These are phyloP conservation scores for Danio rerio DNA, from an alignment of 2,113 vertebrate genomes.

Conservation along the genomic window GRCz12tu NC_133188.1:35927001-35927500, in stretches of 20 bases:
- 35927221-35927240: not conserved
- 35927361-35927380: not conserved
- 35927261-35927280: not conserved
- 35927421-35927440: not conserved
- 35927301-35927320: not conserved
- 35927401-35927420: not conserved
- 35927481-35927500: not conserved
- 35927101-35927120: no score
- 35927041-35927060: no score
- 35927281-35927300: conserved; percentile 4
- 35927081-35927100: no score
- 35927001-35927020: no score
- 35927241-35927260: not conserved
- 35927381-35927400: not conserved
- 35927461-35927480: not conserved
- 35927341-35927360: conserved; percentile 50
- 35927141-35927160: not conserved
- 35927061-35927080: no score
- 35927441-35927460: no score
- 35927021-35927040: no score
- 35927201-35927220: not conserved
- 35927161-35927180: not conserved
- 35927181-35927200: not conserved
- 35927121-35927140: no score
- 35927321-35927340: not conserved